Conservation (phyloP, 2,797 vertebrate species). For the Dicrostonyx torquatus region DNA sequence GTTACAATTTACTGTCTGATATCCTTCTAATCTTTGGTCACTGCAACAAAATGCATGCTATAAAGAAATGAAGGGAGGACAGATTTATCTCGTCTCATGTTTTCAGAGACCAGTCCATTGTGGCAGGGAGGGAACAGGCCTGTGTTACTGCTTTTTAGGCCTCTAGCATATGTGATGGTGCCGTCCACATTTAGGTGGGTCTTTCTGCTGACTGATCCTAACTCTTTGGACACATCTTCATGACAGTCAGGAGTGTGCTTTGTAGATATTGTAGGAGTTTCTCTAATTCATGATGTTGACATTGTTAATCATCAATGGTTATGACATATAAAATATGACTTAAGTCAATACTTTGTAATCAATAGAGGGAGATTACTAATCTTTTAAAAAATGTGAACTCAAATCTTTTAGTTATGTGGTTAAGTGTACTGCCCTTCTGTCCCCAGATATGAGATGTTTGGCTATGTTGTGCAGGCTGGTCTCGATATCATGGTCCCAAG, state of each 20-base stretch:
- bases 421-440: accelerated
- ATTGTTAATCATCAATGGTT: background rate
- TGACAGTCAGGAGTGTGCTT: background rate
- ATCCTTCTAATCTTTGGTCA: background rate
- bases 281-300: background rate
- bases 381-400: background rate
- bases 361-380: background rate
- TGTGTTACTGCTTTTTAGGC: no score
- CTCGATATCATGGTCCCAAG: background rate
- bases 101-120: background rate
- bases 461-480: background rate
- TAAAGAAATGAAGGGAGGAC: background rate
- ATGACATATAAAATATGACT: background rate
- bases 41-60: background rate
- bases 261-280: background rate
- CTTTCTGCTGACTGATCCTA: background rate
- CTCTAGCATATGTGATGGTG: background rate
- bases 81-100: background rate
- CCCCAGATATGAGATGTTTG: background rate
- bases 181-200: no score
- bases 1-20: background rate
- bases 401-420: background rate
- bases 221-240: background rate
- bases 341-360: background rate
- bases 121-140: no score